Conservation (phyloP, 2,888 invertebrate genomes). For the Ferdinandea cuprea region DNA sequence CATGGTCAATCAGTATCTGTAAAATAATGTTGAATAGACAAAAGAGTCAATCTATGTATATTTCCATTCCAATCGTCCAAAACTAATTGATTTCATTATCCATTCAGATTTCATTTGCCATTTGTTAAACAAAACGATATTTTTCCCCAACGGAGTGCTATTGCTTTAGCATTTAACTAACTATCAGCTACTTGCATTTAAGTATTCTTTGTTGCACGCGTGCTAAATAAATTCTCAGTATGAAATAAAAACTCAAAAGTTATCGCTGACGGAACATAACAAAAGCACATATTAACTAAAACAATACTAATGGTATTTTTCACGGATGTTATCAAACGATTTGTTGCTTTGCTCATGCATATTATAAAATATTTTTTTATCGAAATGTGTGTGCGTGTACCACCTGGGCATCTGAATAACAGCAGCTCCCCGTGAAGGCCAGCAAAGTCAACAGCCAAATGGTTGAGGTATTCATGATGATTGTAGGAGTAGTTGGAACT, state of each 20-base stretch:
- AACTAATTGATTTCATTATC: not conserved
- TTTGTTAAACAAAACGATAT: not conserved
- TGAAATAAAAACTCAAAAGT: constrained; percentile 8
- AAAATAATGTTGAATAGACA: too few relatives aligned
- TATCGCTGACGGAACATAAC: constrained; percentile 19
- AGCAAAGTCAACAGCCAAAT: constrained; percentile 42
- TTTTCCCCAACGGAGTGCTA: not conserved
- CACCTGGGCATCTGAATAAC: constrained; percentile 60
- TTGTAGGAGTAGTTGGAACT: not conserved
- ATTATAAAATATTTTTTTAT: constrained; percentile 5
- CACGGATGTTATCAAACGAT: constrained; percentile 27
- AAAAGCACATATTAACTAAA: constrained; percentile 6
- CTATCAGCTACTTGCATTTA: not conserved
- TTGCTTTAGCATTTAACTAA: not conserved
- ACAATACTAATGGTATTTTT: constrained; percentile 1
- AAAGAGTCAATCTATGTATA: not conserved
- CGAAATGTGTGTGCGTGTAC: constrained; percentile 39
- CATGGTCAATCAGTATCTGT: too few relatives aligned
- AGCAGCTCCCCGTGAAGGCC: constrained; percentile 49
- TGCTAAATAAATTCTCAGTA: constrained; percentile 7
- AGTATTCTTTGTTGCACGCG: constrained; percentile 3
- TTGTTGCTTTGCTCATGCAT: constrained; percentile 7
- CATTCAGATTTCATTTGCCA: not conserved
- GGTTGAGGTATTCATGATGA: constrained; percentile 46
- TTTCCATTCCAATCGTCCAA: not conserved